A percentile compares a stretch with the other conserved stretches of the same genome.
phyloP scores from a whole-genome alignment of 2,797 vertebrate species.

The Melanotaenia boesemani region DNA sequence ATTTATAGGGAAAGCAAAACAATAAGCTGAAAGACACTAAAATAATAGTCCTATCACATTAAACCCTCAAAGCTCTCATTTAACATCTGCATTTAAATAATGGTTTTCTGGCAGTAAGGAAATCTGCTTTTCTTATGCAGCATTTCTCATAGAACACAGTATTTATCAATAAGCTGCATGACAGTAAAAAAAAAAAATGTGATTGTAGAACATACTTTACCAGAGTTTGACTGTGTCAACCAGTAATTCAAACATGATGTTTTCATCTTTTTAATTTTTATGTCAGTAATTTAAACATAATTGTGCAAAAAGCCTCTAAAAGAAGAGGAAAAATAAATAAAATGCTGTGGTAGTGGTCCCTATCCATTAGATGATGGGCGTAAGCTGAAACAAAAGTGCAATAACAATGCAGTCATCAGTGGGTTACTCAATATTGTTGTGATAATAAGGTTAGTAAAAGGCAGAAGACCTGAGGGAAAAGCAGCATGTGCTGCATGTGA shows the following conservation, averaged over 20 bases:
- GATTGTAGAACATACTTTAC: too few species aligned
- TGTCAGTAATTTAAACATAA: background rate
- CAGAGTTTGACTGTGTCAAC: too few species aligned
- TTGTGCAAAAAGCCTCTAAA: background rate
- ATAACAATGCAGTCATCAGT: slow-evolving; percentile 43
- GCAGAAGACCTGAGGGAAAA: slow-evolving; percentile 26
- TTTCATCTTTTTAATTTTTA: background rate
- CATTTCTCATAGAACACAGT: too few species aligned
- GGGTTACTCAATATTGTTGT: slow-evolving; percentile 23
- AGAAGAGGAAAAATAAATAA: background rate
- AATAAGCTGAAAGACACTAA: background rate
- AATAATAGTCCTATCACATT: background rate
- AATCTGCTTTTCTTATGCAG: background rate
- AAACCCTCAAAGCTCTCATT: background rate
- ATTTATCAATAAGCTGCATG: background rate
- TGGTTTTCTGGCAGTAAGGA: background rate
- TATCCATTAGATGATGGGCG: slow-evolving; percentile 32
- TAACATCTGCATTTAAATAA: background rate
- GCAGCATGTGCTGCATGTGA: slow-evolving; percentile 48
- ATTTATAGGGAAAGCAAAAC: background rate
- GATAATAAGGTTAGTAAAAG: slow-evolving; percentile 34
- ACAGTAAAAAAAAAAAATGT: background rate
- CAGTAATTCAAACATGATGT: background rate
- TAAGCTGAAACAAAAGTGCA: slow-evolving; percentile 25
- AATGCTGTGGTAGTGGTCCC: slow-evolving; percentile 3